Evolutionary conservation across 2,113 vertebrate species (phyloP).

Genomic region (Sterna hirundo): DNA sequence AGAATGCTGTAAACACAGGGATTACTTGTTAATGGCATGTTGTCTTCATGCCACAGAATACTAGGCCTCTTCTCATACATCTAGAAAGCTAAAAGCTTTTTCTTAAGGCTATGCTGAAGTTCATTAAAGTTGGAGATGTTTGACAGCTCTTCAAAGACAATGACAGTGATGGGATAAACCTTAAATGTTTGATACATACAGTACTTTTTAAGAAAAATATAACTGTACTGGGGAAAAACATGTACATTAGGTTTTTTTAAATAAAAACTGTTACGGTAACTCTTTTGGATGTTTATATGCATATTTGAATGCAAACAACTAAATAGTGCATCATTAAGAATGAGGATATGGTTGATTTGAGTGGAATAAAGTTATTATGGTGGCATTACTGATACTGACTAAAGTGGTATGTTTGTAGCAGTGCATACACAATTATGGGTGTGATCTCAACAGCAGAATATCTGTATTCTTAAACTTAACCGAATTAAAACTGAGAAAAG

Average conservation of each 20-base stretch:
- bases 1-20: slow-evolving; percentile 36
- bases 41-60: slow-evolving; percentile 39
- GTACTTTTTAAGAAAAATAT: slow-evolving; percentile 69
- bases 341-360: not conserved
- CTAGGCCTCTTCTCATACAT: not conserved
- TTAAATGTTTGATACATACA: slow-evolving; percentile 72
- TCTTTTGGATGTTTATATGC: slow-evolving; percentile 52
- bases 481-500: not conserved
- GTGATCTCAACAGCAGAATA: not conserved
- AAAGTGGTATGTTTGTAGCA: not conserved
- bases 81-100: slow-evolving; percentile 27
- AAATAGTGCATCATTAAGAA: not conserved
- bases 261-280: slow-evolving; percentile 71
- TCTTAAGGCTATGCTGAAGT: not conserved
- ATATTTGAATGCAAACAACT: slow-evolving; percentile 6
- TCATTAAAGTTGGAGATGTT: not conserved
- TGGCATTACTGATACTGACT: not conserved
- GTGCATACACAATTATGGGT: rapidly evolving
- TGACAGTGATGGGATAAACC: slow-evolving; percentile 37
- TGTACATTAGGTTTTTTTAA: slow-evolving; percentile 68
- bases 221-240: slow-evolving; percentile 48
- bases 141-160: slow-evolving; percentile 75
- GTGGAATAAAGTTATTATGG: slow-evolving; percentile 36
- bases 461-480: not conserved
- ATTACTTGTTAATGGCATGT: not conserved